A percentile compares a stretch with the other conserved stretches of the same genome.
Conservation (phyloP, 2,797 vertebrate species). For the Hylomyscus alleni region DNA sequence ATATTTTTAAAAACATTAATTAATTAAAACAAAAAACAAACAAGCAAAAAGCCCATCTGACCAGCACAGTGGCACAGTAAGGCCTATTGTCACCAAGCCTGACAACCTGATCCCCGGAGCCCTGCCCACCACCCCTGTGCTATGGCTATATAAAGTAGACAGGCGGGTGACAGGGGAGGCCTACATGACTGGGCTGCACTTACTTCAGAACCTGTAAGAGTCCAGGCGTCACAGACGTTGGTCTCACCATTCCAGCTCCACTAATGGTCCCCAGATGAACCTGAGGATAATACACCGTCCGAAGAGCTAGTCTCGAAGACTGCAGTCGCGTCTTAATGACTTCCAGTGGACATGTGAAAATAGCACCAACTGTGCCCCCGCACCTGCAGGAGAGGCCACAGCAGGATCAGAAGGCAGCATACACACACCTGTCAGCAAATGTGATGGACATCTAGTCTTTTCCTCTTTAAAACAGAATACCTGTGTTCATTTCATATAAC, state of each 20-base stretch:
- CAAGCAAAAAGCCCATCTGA: background rate
- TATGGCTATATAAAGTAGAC: background rate
- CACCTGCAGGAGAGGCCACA: constrained; percentile 90
- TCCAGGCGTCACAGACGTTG: constrained; percentile 93
- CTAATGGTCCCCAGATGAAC: constrained; percentile 96
- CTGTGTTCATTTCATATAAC: background rate
- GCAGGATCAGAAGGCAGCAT: background rate
- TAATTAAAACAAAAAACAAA: background rate
- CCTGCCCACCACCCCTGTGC: background rate
- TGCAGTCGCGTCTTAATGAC: constrained; percentile 98
- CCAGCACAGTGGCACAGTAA: background rate
- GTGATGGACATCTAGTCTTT: background rate
- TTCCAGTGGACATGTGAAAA: constrained; percentile 97
- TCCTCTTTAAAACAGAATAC: background rate
- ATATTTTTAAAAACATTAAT: background rate
- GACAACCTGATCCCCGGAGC: background rate
- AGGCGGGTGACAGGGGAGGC: rapidly evolving
- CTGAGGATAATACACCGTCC: constrained; percentile 94
- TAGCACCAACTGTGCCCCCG: constrained; percentile 97
- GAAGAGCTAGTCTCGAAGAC: constrained; percentile 94
- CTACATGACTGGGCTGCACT: constrained; percentile 77
- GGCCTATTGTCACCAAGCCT: background rate
- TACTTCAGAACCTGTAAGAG: constrained; percentile 96
- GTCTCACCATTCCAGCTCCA: constrained; percentile 95
- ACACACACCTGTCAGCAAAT: rapidly evolving